Conservation (phyloP, 2,113 vertebrate genomes). For the Cavia porcellus region DNA sequence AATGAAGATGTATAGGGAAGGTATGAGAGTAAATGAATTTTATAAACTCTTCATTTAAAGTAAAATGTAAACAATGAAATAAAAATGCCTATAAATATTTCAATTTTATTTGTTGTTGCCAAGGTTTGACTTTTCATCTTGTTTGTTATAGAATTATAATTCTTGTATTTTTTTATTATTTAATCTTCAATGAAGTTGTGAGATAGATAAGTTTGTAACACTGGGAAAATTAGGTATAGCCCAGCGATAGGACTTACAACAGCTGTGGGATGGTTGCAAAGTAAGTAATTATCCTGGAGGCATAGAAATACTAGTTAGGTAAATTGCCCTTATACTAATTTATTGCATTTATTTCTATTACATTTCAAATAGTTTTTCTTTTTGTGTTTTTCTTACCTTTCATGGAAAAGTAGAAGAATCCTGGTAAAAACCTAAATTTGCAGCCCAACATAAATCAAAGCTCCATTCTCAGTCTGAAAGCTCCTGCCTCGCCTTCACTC, state of each 20-base stretch:
- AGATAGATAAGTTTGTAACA: conserved; percentile 31
- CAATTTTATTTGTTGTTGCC: conserved; percentile 21
- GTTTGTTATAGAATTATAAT: conserved; percentile 4
- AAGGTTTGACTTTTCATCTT: conserved; percentile 47
- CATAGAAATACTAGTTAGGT: not conserved
- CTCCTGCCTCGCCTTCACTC: conserved; percentile 62
- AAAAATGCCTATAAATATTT: not conserved
- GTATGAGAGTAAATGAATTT: not conserved
- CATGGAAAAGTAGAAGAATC: conserved; percentile 40
- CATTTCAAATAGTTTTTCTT: conserved; percentile 33
- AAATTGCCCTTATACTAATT: conserved; percentile 19
- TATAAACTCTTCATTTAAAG: conserved; percentile 29
- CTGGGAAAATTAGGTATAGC: conserved; percentile 37
- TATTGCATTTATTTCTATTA: not conserved
- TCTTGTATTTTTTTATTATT: conserved; percentile 17
- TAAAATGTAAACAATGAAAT: conserved; percentile 50
- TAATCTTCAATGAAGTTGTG: conserved; percentile 49
- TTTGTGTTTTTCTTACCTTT: conserved; percentile 29
- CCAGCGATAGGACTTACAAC: conserved; percentile 22
- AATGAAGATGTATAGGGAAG: conserved; percentile 75
- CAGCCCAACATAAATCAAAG: conserved; percentile 80
- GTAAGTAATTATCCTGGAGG: not conserved
- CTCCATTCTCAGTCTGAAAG: conserved; percentile 70
- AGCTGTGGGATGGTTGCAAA: not conserved
- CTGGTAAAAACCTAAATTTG: conserved; percentile 73